Evolutionary conservation across 2,888 invertebrate genomes (phyloP).

Genomic region (Idaea straminata): DNA sequence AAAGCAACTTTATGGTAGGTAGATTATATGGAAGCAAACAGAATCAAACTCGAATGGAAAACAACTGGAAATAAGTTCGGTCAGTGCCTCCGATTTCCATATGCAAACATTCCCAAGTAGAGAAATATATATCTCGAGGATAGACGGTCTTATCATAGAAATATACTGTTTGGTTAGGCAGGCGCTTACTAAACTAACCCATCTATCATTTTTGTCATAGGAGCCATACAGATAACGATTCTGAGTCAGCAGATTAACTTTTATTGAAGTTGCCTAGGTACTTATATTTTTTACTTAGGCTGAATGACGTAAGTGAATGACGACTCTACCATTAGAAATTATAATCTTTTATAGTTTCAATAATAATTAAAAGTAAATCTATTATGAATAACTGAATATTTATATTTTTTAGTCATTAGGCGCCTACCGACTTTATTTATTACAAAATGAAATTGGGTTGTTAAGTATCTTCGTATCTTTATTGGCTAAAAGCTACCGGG

Average conservation of each 20-base stretch:
- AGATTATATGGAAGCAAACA: no score
- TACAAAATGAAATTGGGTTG: constrained; percentile 8
- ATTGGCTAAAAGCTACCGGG: constrained; percentile 34
- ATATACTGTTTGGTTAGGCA: constrained; percentile 67
- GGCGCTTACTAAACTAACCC: constrained; percentile 61
- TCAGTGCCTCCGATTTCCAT: constrained; percentile 40
- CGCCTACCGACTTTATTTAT: background rate
- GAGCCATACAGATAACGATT: constrained; percentile 56
- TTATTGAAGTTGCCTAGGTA: background rate
- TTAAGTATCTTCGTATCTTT: constrained; percentile 10
- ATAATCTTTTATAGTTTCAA: background rate
- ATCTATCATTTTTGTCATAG: constrained; percentile 72
- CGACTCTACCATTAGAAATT: background rate
- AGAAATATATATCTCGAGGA: constrained; percentile 47
- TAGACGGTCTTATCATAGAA: constrained; percentile 63
- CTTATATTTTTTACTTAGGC: background rate
- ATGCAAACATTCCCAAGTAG: constrained; percentile 37
- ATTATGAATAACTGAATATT: background rate
- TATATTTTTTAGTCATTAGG: background rate
- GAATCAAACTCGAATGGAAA: background rate
- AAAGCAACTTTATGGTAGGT: no score
- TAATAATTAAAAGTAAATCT: background rate
- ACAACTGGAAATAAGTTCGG: constrained; percentile 33
- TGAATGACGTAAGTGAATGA: background rate
- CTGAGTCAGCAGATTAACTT: constrained; percentile 32